A percentile compares a stretch with the other conserved stretches of the same genome.
Evolutionary conservation across 2,797 vertebrate species (phyloP).

Genomic region (Remorina albescens): DNA sequence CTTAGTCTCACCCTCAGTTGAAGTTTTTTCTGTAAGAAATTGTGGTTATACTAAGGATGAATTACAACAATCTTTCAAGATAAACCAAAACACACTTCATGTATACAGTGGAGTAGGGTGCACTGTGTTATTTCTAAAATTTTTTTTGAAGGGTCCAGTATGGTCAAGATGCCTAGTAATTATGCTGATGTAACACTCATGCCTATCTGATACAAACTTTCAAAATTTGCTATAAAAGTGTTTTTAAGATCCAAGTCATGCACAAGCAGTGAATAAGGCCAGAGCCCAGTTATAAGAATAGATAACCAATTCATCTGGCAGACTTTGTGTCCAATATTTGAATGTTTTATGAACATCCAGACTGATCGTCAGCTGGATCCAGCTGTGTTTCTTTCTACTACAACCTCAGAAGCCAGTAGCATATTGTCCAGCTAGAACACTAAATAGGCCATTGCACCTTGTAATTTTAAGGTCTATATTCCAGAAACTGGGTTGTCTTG

Average conservation of each 20-base stretch:
- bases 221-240: slow-evolving; percentile 33
- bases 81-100: not conserved
- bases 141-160: not conserved
- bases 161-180: not conserved
- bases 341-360: slow-evolving; percentile 11
- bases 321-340: not conserved
- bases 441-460: too few relatives aligned
- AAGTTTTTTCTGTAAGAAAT: too few relatives aligned
- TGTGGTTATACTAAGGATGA: not conserved
- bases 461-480: not conserved
- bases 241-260: slow-evolving; percentile 29
- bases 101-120: not conserved
- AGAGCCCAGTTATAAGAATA: slow-evolving; percentile 32
- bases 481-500: not conserved
- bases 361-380: not conserved
- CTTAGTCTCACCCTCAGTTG: not conserved
- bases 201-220: slow-evolving; percentile 30
- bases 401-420: too few relatives aligned
- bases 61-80: not conserved
- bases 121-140: slow-evolving; percentile 1
- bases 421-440: too few relatives aligned
- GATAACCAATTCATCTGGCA: slow-evolving; percentile 17
- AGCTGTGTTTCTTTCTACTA: not conserved
- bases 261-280: slow-evolving; percentile 17
- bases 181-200: slow-evolving; percentile 14